phyloP scores from a whole-genome alignment of 2,888 invertebrate genomes.

The Dolomedes plantarius region DNA sequence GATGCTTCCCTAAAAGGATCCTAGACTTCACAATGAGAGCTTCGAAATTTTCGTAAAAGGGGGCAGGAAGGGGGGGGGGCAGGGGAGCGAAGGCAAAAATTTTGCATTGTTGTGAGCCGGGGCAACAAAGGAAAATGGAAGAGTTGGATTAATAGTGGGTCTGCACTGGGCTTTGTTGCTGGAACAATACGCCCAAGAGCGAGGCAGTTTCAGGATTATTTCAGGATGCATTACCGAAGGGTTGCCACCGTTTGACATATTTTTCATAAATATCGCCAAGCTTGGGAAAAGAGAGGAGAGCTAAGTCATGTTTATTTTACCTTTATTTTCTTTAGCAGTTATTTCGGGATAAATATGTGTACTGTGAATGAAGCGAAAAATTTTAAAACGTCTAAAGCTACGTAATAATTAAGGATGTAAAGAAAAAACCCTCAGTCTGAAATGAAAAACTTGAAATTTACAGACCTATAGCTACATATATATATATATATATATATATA shows the following conservation, averaged over 20 bases:
- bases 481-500: too few relatives aligned
- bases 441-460: too few relatives aligned
- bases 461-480: too few relatives aligned
- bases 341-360: too few relatives aligned
- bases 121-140: slow-evolving; percentile 41
- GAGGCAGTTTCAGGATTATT: slow-evolving; percentile 59
- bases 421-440: too few relatives aligned
- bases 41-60: neutral
- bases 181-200: slow-evolving; percentile 48
- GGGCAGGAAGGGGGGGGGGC: neutral
- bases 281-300: neutral
- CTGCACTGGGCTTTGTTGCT: slow-evolving; percentile 32
- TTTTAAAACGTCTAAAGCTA: too few relatives aligned
- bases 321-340: too few relatives aligned
- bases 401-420: too few relatives aligned
- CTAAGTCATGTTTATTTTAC: neutral
- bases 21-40: neutral
- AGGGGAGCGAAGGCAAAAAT: neutral
- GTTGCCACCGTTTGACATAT: slow-evolving; percentile 36
- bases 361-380: too few relatives aligned
- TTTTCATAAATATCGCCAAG: slow-evolving; percentile 37
- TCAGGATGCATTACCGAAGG: slow-evolving; percentile 43
- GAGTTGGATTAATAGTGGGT: slow-evolving; percentile 64
- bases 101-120: slow-evolving; percentile 19
- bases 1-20: neutral